Conservation (phyloP, 2,113 vertebrate genomes). For the Ciconia stormi region DNA sequence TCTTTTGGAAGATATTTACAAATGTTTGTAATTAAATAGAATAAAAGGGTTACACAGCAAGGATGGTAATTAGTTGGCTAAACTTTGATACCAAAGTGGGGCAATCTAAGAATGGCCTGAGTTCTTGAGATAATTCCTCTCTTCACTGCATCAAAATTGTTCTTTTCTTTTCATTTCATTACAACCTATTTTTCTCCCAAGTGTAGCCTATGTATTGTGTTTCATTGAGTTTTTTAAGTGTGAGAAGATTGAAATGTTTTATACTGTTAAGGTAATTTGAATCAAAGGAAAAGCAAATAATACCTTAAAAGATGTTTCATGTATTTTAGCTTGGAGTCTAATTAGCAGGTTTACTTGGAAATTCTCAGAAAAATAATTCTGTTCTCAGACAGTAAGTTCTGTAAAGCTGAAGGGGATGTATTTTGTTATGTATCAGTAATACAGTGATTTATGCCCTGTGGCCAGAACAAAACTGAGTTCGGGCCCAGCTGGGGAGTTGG, state of each 20-base stretch:
- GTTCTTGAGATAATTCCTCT: neutral
- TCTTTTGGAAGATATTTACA: neutral
- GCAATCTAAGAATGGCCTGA: neutral
- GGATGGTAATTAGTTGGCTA: too few relatives aligned
- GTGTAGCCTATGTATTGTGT: neutral
- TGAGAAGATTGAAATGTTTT: neutral
- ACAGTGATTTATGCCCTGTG: neutral
- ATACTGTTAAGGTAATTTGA: neutral
- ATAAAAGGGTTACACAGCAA: neutral
- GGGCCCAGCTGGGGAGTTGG: neutral
- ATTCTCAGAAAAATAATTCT: neutral
- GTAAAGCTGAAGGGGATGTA: neutral
- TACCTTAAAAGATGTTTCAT: neutral
- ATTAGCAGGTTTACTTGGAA: neutral
- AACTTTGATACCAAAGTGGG: neutral
- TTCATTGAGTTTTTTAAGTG: neutral
- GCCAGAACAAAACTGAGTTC: neutral
- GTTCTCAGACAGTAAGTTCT: neutral
- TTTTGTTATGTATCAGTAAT: neutral
- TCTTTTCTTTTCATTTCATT: neutral
- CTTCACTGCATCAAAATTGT: neutral
- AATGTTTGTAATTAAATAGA: neutral
- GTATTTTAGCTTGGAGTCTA: neutral
- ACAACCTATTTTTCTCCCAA: neutral
- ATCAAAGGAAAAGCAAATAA: neutral